phyloP scores from a whole-genome alignment of 2,113 vertebrate genomes.

The Callipepla squamata region DNA sequence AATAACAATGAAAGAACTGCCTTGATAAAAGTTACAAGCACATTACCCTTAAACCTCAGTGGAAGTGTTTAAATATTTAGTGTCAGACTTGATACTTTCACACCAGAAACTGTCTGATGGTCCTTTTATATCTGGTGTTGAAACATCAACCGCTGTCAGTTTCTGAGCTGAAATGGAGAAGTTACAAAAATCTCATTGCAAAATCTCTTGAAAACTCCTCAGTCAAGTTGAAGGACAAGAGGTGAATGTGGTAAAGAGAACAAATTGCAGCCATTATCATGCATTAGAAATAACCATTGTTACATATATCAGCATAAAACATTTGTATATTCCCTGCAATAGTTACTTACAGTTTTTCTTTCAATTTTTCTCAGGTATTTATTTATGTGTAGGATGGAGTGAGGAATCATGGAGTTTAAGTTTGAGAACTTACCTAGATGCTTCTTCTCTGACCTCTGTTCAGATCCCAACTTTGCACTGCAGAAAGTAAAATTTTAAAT shows the following conservation, averaged over 20 bases:
- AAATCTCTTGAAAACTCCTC: not conserved
- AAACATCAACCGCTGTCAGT: not conserved
- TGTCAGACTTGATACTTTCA: not conserved
- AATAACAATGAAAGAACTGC: not conserved
- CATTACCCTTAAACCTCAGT: not conserved
- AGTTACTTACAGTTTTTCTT: not conserved
- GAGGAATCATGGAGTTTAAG: not conserved
- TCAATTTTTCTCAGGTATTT: not conserved
- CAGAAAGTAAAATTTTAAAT: not conserved
- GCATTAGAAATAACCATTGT: rapidly evolving
- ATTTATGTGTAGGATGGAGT: not conserved
- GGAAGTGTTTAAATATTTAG: not conserved
- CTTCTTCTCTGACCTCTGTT: not conserved
- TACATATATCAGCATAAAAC: not conserved
- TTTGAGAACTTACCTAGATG: not conserved
- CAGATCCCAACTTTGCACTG: not conserved
- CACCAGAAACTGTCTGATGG: not conserved
- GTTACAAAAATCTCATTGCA: not conserved
- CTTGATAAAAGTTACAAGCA: not conserved
- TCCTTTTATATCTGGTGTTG: not conserved
- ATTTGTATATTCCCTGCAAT: not conserved
- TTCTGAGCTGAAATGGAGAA: not conserved
- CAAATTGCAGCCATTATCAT: not conserved
- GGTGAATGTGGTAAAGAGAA: not conserved
- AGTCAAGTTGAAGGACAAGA: not conserved